phyloP scores from a whole-genome alignment of 2,888 invertebrate genomes.

The Tuta absoluta region DNA sequence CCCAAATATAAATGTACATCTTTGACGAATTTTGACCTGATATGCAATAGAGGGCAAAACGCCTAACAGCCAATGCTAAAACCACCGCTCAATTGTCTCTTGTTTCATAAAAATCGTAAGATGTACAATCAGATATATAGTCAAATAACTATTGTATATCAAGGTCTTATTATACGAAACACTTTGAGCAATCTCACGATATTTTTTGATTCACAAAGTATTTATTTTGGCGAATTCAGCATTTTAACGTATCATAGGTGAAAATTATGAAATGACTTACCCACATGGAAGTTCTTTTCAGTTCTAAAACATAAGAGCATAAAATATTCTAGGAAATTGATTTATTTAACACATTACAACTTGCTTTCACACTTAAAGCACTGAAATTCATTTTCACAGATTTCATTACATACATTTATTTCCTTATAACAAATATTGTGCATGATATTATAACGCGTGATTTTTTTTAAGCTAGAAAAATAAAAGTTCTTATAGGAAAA shows the following conservation, averaged over 20 bases:
- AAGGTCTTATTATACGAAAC: constrained; percentile 11
- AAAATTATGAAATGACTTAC: too few relatives aligned
- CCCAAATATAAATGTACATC: constrained; percentile 41
- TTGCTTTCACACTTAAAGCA: constrained; percentile 13
- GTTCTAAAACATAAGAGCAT: background rate
- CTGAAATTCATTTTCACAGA: background rate
- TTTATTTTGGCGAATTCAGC: too few relatives aligned
- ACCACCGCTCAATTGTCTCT: background rate
- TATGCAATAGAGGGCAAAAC: constrained; percentile 25
- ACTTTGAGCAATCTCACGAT: constrained; percentile 16
- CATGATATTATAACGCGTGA: constrained; percentile 13
- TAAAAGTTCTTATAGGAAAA: background rate
- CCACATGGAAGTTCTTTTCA: background rate
- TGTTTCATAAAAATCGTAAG: background rate
- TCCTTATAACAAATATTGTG: constrained; percentile 1
- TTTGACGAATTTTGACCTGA: constrained; percentile 15
- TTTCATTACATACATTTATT: background rate
- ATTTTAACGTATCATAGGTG: too few relatives aligned
- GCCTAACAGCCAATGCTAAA: constrained; percentile 5
- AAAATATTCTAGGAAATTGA: constrained; percentile 2
- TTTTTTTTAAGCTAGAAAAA: background rate
- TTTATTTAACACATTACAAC: constrained; percentile 4
- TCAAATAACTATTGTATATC: constrained; percentile 17
- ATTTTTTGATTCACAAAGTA: background rate
- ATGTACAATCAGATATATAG: background rate